phyloP scores from a whole-genome alignment of 1,140 invertebrate genomes.

The Drosophila insularis region DNA sequence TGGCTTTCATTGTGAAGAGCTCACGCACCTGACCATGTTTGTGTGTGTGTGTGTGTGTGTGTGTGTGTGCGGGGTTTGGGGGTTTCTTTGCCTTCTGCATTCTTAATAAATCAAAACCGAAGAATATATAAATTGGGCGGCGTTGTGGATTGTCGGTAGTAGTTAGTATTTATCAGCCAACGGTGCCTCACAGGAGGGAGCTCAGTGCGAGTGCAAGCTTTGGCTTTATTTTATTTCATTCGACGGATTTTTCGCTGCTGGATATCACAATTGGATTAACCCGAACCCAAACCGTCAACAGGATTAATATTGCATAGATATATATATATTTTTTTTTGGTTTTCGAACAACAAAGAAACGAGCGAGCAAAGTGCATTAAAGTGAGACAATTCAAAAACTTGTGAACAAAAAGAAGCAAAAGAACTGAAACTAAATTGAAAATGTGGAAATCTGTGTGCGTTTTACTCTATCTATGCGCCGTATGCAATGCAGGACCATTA shows the following conservation, averaged over 20 bases:
- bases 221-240: constrained; percentile 46
- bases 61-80: constrained; percentile 23
- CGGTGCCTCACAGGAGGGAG: constrained; percentile 79
- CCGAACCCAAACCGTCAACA: not conserved
- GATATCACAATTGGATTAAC: constrained; percentile 69
- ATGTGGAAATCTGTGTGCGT: constrained; percentile 58
- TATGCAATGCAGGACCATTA: constrained; percentile 68
- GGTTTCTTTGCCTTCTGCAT: constrained; percentile 80
- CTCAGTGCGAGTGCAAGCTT: constrained; percentile 80
- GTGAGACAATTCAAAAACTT: constrained; percentile 19
- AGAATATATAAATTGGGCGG: constrained; percentile 83
- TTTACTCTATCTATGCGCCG: constrained; percentile 51
- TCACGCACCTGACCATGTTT: constrained; percentile 53
- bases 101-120: constrained; percentile 82
- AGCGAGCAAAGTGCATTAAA: constrained; percentile 23
- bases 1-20: constrained; percentile 16
- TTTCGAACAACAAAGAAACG: not conserved
- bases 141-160: constrained; percentile 62
- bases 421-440: constrained; percentile 36
- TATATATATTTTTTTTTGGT: not conserved
- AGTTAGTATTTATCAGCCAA: constrained; percentile 82
- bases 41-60: constrained; percentile 25
- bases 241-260: constrained; percentile 22
- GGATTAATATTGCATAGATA: constrained; percentile 6
- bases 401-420: constrained; percentile 38